phyloP scores from a whole-genome alignment of 1,140 invertebrate genomes.

The Papilio polytes region DNA sequence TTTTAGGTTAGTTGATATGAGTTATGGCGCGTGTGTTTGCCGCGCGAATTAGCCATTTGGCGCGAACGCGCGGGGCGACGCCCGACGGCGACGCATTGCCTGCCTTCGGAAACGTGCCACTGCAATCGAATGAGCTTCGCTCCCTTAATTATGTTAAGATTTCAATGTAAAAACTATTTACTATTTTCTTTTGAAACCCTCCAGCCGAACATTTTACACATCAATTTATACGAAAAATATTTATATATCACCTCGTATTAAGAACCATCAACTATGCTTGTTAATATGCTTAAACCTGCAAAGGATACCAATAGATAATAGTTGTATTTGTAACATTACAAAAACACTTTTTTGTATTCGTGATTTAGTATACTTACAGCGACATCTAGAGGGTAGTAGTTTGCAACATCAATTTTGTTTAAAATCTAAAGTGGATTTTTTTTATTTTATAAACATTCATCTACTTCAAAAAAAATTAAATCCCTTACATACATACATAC shows the following conservation, averaged over 20 bases:
- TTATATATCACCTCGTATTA: background rate
- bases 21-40: constrained; percentile 80
- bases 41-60: constrained; percentile 80
- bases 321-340: background rate
- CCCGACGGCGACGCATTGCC: constrained; percentile 53
- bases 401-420: constrained; percentile 23
- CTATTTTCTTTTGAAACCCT: constrained; percentile 29
- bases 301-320: background rate
- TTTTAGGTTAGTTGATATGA: constrained; percentile 76
- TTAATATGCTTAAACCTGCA: background rate
- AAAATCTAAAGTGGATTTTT: background rate
- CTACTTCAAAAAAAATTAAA: no score
- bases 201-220: background rate
- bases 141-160: constrained; percentile 49
- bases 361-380: constrained; percentile 35
- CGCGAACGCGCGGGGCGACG: constrained; percentile 72
- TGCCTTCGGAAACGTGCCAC: constrained; percentile 52
- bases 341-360: background rate
- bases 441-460: no score
- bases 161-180: constrained; percentile 44
- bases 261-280: background rate
- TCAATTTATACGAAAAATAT: background rate
- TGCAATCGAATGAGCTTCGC: constrained; percentile 57
- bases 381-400: constrained; percentile 72
- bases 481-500: no score